Evolutionary conservation across 37 sponge, comb jelly and placozoan genomes (phyloP).

Genomic region (Spongilla lacustris): DNA sequence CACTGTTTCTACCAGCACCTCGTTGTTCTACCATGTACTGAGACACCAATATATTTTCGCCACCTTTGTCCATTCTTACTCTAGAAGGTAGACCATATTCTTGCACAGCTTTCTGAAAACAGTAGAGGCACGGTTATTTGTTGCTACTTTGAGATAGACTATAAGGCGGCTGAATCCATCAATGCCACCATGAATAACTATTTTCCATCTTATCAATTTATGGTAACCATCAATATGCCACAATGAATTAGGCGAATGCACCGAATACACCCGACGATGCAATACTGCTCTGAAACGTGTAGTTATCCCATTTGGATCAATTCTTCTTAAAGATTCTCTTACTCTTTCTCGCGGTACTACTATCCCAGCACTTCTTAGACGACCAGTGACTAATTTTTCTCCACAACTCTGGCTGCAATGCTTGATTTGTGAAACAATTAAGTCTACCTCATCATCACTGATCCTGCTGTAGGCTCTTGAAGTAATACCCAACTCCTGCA

Average conservation of each 20-base stretch:
- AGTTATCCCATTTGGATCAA: conserved; percentile 53
- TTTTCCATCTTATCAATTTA: conserved; percentile 67
- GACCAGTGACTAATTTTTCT: conserved; percentile 42
- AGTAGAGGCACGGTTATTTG: conserved; percentile 70
- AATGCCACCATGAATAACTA: conserved; percentile 67
- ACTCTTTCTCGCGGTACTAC: conserved; percentile 43
- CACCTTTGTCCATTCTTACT: conserved; percentile 68
- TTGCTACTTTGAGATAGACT: conserved; percentile 35
- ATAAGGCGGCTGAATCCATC: conserved; percentile 73
- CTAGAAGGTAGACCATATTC: conserved; percentile 69
- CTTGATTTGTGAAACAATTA: no score
- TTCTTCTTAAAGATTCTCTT: conserved; percentile 46
- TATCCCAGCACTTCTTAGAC: conserved; percentile 34
- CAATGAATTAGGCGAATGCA: conserved; percentile 61
- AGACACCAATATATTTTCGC: conserved; percentile 65
- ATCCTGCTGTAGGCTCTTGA: no score
- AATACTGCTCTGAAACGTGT: conserved; percentile 29
- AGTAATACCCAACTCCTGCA: background rate
- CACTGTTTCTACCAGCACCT: conserved; percentile 62
- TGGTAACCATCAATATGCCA: conserved; percentile 81
- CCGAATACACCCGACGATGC: conserved; percentile 49
- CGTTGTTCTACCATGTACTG: conserved; percentile 71
- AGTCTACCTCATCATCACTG: no score
- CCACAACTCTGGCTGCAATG: conserved; percentile 20
- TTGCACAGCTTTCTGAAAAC: conserved; percentile 51